Conservation (phyloP, 2,113 vertebrate species). For the Aix galericulata region DNA sequence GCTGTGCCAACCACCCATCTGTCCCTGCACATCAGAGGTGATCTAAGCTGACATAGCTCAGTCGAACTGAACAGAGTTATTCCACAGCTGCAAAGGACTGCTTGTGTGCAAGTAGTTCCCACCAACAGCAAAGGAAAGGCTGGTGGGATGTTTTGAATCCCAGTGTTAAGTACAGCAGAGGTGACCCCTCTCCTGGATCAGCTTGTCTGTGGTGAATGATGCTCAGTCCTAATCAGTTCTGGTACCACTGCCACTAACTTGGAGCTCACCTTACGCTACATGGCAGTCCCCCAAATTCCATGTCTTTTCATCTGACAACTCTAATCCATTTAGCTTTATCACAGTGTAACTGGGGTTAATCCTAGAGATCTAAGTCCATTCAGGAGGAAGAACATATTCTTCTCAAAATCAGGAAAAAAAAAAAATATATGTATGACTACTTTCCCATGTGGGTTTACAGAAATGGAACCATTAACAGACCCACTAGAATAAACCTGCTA, state of each 20-base stretch:
- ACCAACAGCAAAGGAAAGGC: background rate
- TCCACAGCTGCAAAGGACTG: background rate
- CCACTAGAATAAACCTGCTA: background rate
- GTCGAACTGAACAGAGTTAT: background rate
- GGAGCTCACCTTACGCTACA: background rate
- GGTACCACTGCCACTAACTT: background rate
- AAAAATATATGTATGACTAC: too few relatives aligned
- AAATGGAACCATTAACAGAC: background rate
- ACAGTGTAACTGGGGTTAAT: background rate
- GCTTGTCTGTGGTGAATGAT: fast-evolving
- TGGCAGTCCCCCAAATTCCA: background rate
- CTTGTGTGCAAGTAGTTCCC: background rate
- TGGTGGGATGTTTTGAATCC: background rate
- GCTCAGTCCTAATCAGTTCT: fast-evolving
- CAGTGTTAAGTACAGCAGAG: background rate
- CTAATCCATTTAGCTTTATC: background rate
- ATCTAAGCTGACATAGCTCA: background rate
- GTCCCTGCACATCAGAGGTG: background rate
- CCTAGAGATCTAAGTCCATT: background rate
- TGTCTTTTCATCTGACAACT: fast-evolving
- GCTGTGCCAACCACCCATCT: background rate
- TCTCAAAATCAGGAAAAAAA: background rate
- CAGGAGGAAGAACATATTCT: background rate
- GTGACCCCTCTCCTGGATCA: background rate
- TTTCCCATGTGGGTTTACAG: fast-evolving